Conservation (phyloP, 2,113 vertebrate genomes). For the Elephas maximus region DNA sequence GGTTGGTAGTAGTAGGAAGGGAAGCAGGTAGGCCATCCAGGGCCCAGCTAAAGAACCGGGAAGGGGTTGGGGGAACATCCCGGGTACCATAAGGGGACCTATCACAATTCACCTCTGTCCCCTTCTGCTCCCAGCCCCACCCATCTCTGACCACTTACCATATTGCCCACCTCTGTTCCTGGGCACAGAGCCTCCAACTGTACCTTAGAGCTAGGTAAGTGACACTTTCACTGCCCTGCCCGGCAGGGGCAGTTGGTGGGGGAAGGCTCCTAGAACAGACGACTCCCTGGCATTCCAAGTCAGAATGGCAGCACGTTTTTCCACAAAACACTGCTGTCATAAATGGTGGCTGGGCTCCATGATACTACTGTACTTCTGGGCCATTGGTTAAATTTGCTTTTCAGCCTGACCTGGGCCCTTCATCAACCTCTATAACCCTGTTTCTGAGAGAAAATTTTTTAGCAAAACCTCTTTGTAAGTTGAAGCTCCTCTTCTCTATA, state of each 20-base stretch:
- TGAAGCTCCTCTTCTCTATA: neutral
- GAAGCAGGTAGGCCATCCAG: neutral
- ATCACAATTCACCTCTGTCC: neutral
- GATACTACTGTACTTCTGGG: neutral
- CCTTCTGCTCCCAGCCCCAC: neutral
- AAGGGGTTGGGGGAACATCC: neutral
- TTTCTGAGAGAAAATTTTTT: constrained; percentile 25
- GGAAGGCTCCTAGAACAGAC: neutral
- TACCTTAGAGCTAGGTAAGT: neutral
- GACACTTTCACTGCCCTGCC: neutral
- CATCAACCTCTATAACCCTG: neutral
- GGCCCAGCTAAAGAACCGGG: neutral
- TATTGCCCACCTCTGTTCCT: neutral
- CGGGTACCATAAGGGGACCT: neutral
- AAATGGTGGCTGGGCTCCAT: neutral
- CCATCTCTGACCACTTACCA: neutral
- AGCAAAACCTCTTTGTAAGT: neutral
- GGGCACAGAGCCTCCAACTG: neutral
- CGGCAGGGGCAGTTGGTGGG: no score
- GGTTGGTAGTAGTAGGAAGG: neutral
- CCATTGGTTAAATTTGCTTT: neutral
- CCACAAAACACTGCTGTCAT: neutral
- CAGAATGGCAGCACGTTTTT: neutral
- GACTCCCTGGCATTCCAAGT: neutral
- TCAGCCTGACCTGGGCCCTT: neutral